phyloP scores from a whole-genome alignment of 1,140 invertebrate genomes.

The Samia ricini region DNA sequence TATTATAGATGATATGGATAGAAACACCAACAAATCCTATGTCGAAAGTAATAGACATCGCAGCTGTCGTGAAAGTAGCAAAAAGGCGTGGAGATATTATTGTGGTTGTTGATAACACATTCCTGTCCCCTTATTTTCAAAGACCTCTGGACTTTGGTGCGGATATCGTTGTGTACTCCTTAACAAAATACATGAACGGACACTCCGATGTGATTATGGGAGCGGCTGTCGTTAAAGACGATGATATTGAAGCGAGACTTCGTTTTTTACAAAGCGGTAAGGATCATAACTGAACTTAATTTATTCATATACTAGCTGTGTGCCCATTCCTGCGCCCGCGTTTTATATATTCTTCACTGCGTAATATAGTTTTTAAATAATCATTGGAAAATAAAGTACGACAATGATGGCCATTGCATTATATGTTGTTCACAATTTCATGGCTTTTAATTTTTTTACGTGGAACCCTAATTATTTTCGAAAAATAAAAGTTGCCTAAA shows the following conservation, averaged over 20 bases:
- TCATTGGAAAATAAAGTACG: too few relatives aligned
- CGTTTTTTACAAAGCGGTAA: constrained; percentile 94
- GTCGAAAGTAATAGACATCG: constrained; percentile 94
- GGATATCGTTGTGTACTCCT: constrained; percentile 94
- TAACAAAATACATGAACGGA: constrained; percentile 99
- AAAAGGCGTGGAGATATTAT: constrained; percentile 83
- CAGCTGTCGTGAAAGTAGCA: constrained; percentile 82
- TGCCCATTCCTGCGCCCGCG: too few relatives aligned
- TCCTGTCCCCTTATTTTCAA: constrained; percentile 97
- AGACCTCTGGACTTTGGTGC: constrained; percentile 93
- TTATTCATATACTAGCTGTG: too few relatives aligned
- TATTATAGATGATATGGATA: constrained; percentile 93
- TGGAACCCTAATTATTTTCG: too few relatives aligned
- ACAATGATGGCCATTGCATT: too few relatives aligned
- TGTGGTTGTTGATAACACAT: constrained; percentile 97
- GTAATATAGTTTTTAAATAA: too few relatives aligned
- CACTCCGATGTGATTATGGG: constrained; percentile 99
- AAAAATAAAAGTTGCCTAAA: too few relatives aligned
- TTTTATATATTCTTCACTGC: too few relatives aligned
- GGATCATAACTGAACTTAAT: too few relatives aligned
- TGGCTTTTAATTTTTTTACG: too few relatives aligned
- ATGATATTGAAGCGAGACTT: constrained; percentile 85
- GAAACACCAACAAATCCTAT: constrained; percentile 98
- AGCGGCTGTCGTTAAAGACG: constrained; percentile 86
- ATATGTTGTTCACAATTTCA: too few relatives aligned